Evolutionary conservation across 2,888 invertebrate species (phyloP), one percentile per base, ranked within the genome.

Genomic region (Aporophyla lueneburgensis): DNA sequence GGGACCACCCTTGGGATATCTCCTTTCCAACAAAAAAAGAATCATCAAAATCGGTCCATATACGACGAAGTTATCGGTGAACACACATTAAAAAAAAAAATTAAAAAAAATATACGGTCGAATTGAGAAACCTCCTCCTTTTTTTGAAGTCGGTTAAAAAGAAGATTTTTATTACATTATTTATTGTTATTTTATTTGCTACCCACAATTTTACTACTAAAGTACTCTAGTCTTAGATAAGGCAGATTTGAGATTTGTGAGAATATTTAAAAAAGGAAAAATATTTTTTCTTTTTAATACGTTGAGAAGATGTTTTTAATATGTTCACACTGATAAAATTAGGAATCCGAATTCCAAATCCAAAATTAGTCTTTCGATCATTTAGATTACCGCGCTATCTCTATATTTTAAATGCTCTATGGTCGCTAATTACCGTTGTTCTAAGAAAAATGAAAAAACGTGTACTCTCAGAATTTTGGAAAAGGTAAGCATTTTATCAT

Each of bases 401-500:
- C 56, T 40, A 16, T 49, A 53, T 33, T 61, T 73, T 33, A n/a
- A 53, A 27, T n/a, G 59, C n/a, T 74, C 61, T 46, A 0, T 74
- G 74, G 53, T 33, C 33, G 40, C 58, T 33, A 72, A 62, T 56
- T 67, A 24, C n/a, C 16, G 49, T 24, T 24, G 19, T 56, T 51
- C 19, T 5, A 79, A 67, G 24, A 46, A 46, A 65, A 59, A 63
- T 65, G 49, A 27, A 43, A 10, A 27, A 2, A 3, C 40, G 7
- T 2, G 7, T 2, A 21, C 19, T 49, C 19, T 33, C 27, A 0
- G 49, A 66, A 71, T 53, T 58, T 53, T 24, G 1, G 1, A 14
- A 49, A 49, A 59, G 71, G 24, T 21, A 33, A 49, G 24, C 21
- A 27, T 53, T 54, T 61, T 49, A n/a, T 69, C 24, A 40, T 67